Evolutionary conservation across 2,888 invertebrate species (phyloP).

Genomic region (Nesidiocoris tenuis): DNA sequence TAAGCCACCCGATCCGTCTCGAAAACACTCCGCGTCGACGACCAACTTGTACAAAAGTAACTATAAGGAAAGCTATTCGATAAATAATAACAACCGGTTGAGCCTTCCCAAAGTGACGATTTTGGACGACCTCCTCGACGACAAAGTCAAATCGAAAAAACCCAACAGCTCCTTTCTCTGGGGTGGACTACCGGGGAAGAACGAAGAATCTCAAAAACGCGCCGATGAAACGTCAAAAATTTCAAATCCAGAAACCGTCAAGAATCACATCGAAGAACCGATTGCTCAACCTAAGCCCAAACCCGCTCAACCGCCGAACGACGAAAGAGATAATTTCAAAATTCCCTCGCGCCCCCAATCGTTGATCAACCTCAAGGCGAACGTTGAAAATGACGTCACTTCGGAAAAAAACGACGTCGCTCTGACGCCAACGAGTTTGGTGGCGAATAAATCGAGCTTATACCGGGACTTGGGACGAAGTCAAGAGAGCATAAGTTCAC

Average conservation of each 20-base stretch:
- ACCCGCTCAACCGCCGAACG: neutral
- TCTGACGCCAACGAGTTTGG: conserved; percentile 2
- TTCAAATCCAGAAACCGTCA: too few relatives aligned
- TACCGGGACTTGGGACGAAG: conserved; percentile 33
- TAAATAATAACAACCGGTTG: conserved; percentile 42
- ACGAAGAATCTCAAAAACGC: neutral
- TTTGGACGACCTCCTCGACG: conserved; percentile 12
- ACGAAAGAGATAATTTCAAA: neutral
- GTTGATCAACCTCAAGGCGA: neutral
- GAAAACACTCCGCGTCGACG: neutral
- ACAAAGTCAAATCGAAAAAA: conserved; percentile 52
- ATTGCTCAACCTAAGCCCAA: neutral
- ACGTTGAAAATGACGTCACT: neutral
- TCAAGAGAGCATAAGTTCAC: conserved; percentile 21
- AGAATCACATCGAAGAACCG: neutral
- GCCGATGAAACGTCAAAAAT: neutral
- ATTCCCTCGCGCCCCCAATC: neutral
- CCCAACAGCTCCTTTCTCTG: conserved; percentile 69
- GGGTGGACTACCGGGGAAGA: conserved; percentile 56
- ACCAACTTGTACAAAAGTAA: neutral
- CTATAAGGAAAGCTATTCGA: conserved; percentile 23
- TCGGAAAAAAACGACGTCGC: neutral
- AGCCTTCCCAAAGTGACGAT: conserved; percentile 45
- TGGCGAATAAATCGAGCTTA: conserved; percentile 29
- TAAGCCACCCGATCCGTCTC: conserved; percentile 34